Evolutionary conservation across 2,113 vertebrate genomes (phyloP).

Genomic region (Heterotis niloticus): DNA sequence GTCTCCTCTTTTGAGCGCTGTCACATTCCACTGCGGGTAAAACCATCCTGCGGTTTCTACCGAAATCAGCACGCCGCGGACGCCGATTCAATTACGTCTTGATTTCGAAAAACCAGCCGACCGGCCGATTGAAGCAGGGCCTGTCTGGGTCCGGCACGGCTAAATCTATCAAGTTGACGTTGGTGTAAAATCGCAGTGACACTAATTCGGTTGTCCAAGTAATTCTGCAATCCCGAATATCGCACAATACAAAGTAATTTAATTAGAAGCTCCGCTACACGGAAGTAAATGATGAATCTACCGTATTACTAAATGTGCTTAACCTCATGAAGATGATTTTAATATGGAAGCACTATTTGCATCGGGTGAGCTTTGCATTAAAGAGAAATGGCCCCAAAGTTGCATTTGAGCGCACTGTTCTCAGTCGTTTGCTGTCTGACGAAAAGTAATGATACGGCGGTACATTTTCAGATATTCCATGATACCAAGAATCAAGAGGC

Average conservation of each 20-base stretch:
- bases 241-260: slow-evolving; percentile 50
- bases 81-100: slow-evolving; percentile 61
- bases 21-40: slow-evolving; percentile 51
- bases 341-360: not conserved
- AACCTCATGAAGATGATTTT: not conserved
- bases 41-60: slow-evolving; percentile 40
- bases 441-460: too few relatives aligned
- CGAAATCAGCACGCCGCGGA: slow-evolving; percentile 57
- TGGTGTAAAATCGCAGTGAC: slow-evolving; percentile 48
- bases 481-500: too few relatives aligned
- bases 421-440: too few relatives aligned
- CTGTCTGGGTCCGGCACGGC: slow-evolving; percentile 50
- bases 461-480: too few relatives aligned
- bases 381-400: too few relatives aligned
- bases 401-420: too few relatives aligned
- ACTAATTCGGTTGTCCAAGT: slow-evolving; percentile 52
- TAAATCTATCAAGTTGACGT: slow-evolving; percentile 56
- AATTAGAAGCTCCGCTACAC: slow-evolving; percentile 40
- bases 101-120: slow-evolving; percentile 67
- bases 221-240: slow-evolving; percentile 39
- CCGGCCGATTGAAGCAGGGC: slow-evolving; percentile 63
- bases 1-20: slow-evolving; percentile 47
- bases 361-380: not conserved
- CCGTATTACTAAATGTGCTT: not conserved
- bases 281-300: slow-evolving; percentile 27